Evolutionary conservation across 1,140 invertebrate genomes (phyloP).

Genomic region (Halictus rubicundus): DNA sequence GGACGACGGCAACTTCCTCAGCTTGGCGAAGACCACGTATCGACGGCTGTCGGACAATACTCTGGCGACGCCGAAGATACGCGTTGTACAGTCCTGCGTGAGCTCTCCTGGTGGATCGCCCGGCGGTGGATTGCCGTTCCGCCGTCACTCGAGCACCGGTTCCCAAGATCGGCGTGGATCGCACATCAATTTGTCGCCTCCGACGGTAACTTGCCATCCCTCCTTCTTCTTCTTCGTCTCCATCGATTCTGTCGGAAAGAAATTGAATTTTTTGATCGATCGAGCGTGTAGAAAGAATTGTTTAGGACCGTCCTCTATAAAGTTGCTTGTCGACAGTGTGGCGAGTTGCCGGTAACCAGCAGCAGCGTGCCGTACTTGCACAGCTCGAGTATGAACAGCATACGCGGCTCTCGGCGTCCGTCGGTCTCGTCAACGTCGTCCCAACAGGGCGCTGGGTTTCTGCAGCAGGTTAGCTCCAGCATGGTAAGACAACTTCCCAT

Average conservation of each 20-base stretch:
- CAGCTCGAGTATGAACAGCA: constrained; percentile 90
- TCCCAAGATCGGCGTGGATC: constrained; percentile 92
- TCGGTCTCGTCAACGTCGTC: constrained; percentile 81
- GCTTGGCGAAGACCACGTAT: constrained; percentile 89
- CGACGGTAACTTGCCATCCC: constrained; percentile 83
- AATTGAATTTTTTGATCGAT: no score
- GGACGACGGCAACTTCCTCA: constrained; percentile 92
- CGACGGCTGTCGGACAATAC: constrained; percentile 95
- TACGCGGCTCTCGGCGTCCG: constrained; percentile 87
- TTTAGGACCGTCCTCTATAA: no score
- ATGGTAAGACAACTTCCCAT: constrained; percentile 91
- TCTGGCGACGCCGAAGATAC: constrained; percentile 93
- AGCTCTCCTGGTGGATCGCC: constrained; percentile 92
- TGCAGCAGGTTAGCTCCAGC: constrained; percentile 92
- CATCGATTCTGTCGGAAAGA: neutral
- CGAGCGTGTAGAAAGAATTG: no score
- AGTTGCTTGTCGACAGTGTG: constrained; percentile 78
- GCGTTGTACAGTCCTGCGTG: constrained; percentile 91
- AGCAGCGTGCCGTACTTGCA: constrained; percentile 92
- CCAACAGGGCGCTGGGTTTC: constrained; percentile 87
- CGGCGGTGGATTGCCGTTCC: constrained; percentile 88
- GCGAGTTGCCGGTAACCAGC: constrained; percentile 92
- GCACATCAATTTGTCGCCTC: constrained; percentile 91
- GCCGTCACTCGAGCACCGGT: constrained; percentile 93
- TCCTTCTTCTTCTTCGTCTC: neutral